phyloP scores from a whole-genome alignment of 53 echinoderm and acorn worm genomes.

The Arbacia lixula region DNA sequence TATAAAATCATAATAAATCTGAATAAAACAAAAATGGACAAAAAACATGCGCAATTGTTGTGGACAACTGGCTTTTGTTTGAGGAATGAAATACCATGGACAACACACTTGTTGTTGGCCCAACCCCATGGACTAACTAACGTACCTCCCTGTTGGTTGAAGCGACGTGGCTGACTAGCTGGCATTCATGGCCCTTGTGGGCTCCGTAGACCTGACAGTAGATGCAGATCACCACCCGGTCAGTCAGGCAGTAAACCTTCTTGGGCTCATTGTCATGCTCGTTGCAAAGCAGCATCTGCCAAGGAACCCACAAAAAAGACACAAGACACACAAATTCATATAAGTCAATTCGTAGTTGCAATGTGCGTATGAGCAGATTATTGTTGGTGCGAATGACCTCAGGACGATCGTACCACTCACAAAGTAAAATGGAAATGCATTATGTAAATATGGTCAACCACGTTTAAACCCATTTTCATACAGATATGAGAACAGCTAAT shows the following conservation, averaged over 20 bases:
- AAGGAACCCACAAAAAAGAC: neutral
- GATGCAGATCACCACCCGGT: constrained; percentile 83
- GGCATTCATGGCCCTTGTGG: constrained; percentile 79
- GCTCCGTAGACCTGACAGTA: constrained; percentile 86
- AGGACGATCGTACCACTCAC: too few species aligned
- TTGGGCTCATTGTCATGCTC: constrained; percentile 84
- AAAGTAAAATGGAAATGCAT: too few species aligned
- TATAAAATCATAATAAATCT: too few species aligned
- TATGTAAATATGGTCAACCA: too few species aligned
- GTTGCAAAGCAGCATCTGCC: constrained; percentile 65
- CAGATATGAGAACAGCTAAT: too few species aligned
- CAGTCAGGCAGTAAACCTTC: constrained; percentile 87
- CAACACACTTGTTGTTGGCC: too few species aligned
- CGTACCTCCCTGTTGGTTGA: constrained; percentile 76
- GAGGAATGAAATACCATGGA: too few species aligned
- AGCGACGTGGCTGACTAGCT: constrained; percentile 74
- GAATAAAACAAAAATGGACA: too few species aligned
- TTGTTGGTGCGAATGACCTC: too few species aligned
- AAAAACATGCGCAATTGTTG: too few species aligned
- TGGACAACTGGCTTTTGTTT: too few species aligned
- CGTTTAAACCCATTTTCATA: too few species aligned
- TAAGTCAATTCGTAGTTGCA: neutral
- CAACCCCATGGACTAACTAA: neutral
- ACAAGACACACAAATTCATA: neutral
- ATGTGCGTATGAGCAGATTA: neutral